Base-by-base conservation (phyloP, 1,140 invertebrate genomes). In the Spodoptera frugiperda region DNA sequence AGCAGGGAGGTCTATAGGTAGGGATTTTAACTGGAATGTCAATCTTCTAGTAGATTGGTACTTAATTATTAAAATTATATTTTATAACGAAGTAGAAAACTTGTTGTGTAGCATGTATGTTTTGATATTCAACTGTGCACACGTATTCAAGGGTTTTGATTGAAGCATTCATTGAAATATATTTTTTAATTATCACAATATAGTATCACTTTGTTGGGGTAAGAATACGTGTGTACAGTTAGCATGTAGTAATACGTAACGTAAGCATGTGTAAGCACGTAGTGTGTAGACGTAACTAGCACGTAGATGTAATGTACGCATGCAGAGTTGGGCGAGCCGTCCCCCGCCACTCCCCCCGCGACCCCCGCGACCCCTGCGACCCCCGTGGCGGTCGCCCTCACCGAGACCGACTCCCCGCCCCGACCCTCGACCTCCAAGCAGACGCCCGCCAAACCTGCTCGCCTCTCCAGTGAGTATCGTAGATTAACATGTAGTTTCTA, bases 291-390 rank as follows among this genome's bases (percentile, higher is more conserved):
- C 80, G 80, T 91, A 93, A 91, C 84, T 88, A 87, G 91, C 91
- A 93, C 91, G 89, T 93, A 93, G 90, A 78, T 87, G 82, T 90
- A 83, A 48, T 89, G 83, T 91, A 81, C 87, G 90, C 90, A 92
- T 92, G 91, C 89, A 93, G 91, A 90, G 82, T 76, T 81, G 67
- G 81, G 78, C 76, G 77, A 74, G 68, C 80, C 79, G 67, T 57
- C 80, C 77, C 80, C 82, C 55, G 79, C 68, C 8, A 33, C 33
- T 8, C 33, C 33, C 68, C 80, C 81, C 79, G 81, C 59, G 17
- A 33, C 15, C 81, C 46, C 49, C 71, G 65, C 53, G 78, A 49
- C 76, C 19, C 49, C 74, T 76, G 49, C 70, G 57, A n/a, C 79
- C 12, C 68, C 33, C 2, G 21, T 25, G 21, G 33, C 75, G 39